These are phyloP conservation scores for Toxotes lorentzi DNA, from an alignment of 2,797 vertebrate genomes.

Conservation along the genomic window DNA sequence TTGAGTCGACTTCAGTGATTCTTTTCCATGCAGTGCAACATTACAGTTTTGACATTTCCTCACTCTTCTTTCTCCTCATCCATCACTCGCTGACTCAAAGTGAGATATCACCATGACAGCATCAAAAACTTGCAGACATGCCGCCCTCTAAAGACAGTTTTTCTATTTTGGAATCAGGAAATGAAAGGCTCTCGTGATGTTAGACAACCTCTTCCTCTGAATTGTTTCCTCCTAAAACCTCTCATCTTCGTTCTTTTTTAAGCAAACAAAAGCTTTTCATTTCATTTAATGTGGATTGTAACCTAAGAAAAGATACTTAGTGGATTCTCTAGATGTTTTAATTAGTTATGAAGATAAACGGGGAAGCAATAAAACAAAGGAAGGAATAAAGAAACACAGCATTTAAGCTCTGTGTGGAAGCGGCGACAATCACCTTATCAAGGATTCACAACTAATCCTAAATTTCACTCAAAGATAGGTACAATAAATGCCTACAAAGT, in stretches of 20 bases:
- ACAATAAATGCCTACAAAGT: neutral
- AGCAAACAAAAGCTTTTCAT: neutral
- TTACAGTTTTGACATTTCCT: conserved; percentile 22
- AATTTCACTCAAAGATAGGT: neutral
- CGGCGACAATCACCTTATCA: neutral
- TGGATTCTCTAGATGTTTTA: conserved; percentile 1
- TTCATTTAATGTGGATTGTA: neutral
- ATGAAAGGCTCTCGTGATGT: conserved; percentile 7
- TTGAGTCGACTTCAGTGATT: conserved; percentile 9
- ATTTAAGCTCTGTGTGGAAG: neutral
- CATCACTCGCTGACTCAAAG: conserved; percentile 29
- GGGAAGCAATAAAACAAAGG: conserved; percentile 9
- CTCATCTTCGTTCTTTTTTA: neutral
- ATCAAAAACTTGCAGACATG: conserved; percentile 22
- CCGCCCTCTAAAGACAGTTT: neutral
- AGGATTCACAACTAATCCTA: neutral
- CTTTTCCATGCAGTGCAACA: conserved; percentile 1
- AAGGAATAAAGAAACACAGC: neutral
- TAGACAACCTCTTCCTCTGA: conserved; percentile 7
- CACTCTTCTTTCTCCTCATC: conserved; percentile 17
- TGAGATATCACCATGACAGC: conserved; percentile 26
- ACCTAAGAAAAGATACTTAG: neutral
- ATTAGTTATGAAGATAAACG: neutral
- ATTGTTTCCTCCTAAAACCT: conserved; percentile 3
- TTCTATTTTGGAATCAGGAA: conserved; percentile 23